These are phyloP conservation scores for Phymatocera aterrima DNA, from an alignment of 2,888 invertebrate genomes.

Conservation along the genomic window DNA sequence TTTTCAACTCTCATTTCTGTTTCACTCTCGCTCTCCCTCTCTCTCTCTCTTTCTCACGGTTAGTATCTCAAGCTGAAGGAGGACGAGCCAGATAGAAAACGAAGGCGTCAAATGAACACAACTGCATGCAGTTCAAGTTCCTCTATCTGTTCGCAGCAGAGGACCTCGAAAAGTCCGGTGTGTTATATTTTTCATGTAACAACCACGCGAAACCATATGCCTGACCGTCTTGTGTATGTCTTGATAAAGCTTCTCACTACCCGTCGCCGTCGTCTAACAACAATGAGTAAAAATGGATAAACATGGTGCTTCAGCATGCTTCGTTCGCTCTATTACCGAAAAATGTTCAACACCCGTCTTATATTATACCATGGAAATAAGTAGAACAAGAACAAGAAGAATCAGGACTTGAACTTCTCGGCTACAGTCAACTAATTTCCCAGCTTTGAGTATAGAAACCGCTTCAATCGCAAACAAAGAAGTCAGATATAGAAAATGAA, in stretches of 20 bases:
- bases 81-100: background rate
- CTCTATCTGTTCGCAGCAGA: background rate
- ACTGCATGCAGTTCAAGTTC: background rate
- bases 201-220: too few species aligned
- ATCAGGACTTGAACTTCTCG: too few species aligned
- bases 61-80: background rate
- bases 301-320: too few species aligned
- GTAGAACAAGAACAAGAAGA: too few species aligned
- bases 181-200: background rate
- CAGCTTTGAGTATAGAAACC: background rate
- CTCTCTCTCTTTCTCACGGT: background rate
- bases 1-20: conserved; percentile 6
- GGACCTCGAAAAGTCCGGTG: too few species aligned
- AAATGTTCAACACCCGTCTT: too few species aligned
- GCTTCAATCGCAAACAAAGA: too few species aligned
- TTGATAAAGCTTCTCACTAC: conserved; percentile 4
- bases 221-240: background rate
- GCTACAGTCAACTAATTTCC: too few species aligned
- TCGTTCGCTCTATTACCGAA: background rate
- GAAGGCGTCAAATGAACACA: conserved; percentile 11
- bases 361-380: too few species aligned
- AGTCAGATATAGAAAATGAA: background rate
- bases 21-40: conserved; percentile 3
- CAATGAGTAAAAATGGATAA: too few species aligned
- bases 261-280: background rate